phyloP scores from a whole-genome alignment of 2,113 vertebrate genomes.

The Xiphophorus couchianus region DNA sequence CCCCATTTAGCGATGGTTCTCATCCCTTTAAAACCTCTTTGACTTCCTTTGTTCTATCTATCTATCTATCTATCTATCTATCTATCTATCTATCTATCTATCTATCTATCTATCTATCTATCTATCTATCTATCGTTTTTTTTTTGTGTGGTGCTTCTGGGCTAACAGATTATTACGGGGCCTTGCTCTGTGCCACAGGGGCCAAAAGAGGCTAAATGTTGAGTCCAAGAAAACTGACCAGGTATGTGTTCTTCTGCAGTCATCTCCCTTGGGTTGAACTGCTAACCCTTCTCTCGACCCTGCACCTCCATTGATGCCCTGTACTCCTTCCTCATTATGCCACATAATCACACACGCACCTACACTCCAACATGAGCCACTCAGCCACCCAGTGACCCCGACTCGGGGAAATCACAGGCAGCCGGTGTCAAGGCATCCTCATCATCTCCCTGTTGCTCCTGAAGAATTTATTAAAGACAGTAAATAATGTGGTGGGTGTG shows the following conservation, averaged over 20 bases:
- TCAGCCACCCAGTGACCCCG: slow-evolving; percentile 10
- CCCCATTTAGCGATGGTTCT: slow-evolving; percentile 65
- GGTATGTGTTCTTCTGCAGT: slow-evolving; percentile 35
- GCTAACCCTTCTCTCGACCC: slow-evolving; percentile 59
- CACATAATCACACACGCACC: slow-evolving; percentile 76
- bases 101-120: background rate
- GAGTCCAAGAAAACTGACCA: slow-evolving; percentile 29
- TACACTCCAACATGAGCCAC: slow-evolving; percentile 65
- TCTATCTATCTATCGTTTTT: slow-evolving; percentile 1
- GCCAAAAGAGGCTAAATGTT: slow-evolving; percentile 52
- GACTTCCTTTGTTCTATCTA: background rate
- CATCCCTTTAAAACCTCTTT: slow-evolving; percentile 44
- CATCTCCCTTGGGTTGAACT: slow-evolving; percentile 41
- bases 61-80: slow-evolving; percentile 14
- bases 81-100: slow-evolving; percentile 6
- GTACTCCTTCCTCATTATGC: slow-evolving; percentile 82
- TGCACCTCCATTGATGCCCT: slow-evolving; percentile 42
- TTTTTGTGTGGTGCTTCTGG: background rate
- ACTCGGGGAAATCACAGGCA: background rate
- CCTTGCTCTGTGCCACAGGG: slow-evolving; percentile 22
- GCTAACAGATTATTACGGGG: slow-evolving; percentile 44
- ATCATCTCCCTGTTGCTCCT: slow-evolving; percentile 33
- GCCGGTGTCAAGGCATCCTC: slow-evolving; percentile 34
- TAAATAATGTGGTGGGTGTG: background rate
- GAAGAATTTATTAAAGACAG: slow-evolving; percentile 45